Base-by-base conservation (phyloP, 2,113 vertebrate species). In the Pituophis catenifer region DNA sequence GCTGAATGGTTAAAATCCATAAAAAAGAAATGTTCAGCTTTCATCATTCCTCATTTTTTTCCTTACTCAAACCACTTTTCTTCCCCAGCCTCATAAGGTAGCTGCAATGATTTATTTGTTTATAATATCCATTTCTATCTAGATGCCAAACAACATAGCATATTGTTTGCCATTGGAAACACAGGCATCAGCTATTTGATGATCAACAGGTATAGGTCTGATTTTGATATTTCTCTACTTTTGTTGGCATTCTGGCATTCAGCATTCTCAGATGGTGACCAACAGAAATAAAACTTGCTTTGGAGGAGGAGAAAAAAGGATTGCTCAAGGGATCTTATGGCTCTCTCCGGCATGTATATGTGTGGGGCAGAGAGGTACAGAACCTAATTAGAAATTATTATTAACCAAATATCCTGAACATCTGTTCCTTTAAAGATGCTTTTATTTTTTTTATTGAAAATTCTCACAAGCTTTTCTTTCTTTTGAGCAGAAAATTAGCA, bases 371-470 rank as follows among this genome's bases (percentile, higher is more conserved):
- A 86, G 65, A 57, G 89, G 2, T 91, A 90, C 57, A 3, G 0
- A 24, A 9, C 91, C 94, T 88, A 88, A 90, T 53, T 91, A 92
- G 90, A 88, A 92, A 91, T 57, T 59, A 93, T 33, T 85, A 2
- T 54, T 55, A 87, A 90, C 11, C n/a, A 81, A 89, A 38, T 54
- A 94, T 93, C 70, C 65, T 88, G 62, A 91, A 23, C 50, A 55
- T 44, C 91, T 33, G 8, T n/a, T 95, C 94, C 33, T 44, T 8
- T 13, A 29, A 26, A 92, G 38, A 92, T 33, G 23, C 23, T 58
- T 95, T 94, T 94, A 2, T 88, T 94, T 58, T 8, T 23, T 70
- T 93, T 89, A 50, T 89, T 91, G 91, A 48, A 95, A 86, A 75
- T 89, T 54, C 33, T 89, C 23, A 62, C 12, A 94, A 29, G 86